phyloP scores from a whole-genome alignment of 2,888 invertebrate genomes.

The Erebia aethiops region DNA sequence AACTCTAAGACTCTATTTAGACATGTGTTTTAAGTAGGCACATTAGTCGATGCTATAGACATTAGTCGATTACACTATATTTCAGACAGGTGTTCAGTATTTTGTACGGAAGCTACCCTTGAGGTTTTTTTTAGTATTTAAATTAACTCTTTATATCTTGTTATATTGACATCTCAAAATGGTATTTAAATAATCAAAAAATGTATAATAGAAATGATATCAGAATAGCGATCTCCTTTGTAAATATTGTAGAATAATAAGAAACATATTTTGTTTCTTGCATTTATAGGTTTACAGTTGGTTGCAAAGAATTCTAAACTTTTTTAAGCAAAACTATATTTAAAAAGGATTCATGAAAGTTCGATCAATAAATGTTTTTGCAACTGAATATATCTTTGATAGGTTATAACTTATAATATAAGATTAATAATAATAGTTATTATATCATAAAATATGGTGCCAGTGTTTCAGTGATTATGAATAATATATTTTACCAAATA shows the following conservation, averaged over 20 bases:
- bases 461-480: constrained; percentile 10
- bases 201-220: constrained; percentile 3
- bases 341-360: neutral
- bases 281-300: constrained; percentile 32
- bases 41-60: too few relatives aligned
- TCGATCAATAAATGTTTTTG: neutral
- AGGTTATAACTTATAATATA: neutral
- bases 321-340: neutral
- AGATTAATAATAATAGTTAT: neutral
- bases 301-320: neutral
- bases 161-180: too few relatives aligned
- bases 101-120: too few relatives aligned
- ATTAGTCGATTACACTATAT: too few relatives aligned
- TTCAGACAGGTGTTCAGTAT: too few relatives aligned
- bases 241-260: constrained; percentile 29
- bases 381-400: neutral
- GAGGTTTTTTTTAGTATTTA: too few relatives aligned
- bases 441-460: constrained; percentile 5
- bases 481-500: constrained; percentile 3
- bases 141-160: too few relatives aligned
- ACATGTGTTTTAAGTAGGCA: too few relatives aligned
- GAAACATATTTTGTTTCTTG: constrained; percentile 23
- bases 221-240: constrained; percentile 34
- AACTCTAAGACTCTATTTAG: too few relatives aligned
- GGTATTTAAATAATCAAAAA: neutral